Percentiles rank a stretch among this genome's conserved stretches.
Conservation (phyloP, 2,113 vertebrate genomes). For the Ranitomeya variabilis region DNA sequence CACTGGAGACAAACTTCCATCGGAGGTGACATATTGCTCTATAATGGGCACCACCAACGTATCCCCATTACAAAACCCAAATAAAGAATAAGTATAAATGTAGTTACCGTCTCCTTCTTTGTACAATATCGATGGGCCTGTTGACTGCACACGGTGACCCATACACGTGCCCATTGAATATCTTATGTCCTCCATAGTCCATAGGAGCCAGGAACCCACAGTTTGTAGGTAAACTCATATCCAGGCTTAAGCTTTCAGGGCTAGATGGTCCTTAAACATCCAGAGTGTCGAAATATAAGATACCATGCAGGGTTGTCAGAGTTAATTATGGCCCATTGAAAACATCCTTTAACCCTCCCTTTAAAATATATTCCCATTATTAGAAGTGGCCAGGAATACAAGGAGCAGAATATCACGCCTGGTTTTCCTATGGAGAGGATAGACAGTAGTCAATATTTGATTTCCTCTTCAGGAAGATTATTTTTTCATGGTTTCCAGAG, state of each 20-base stretch:
- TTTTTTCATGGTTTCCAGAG: background rate
- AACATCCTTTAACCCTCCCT: background rate
- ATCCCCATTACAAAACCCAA: background rate
- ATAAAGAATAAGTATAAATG: background rate
- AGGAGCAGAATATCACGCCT: background rate
- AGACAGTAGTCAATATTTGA: background rate
- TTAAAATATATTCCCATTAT: constrained; percentile 20
- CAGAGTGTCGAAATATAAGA: background rate
- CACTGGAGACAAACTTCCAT: background rate
- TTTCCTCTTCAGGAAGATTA: background rate
- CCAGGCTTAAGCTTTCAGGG: constrained; percentile 12
- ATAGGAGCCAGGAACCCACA: constrained; percentile 68
- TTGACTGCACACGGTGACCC: constrained; percentile 77
- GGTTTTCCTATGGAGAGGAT: background rate
- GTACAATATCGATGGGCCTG: constrained; percentile 78
- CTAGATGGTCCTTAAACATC: background rate
- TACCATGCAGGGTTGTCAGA: background rate
- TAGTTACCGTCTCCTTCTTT: constrained; percentile 78
- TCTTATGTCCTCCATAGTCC: constrained; percentile 57
- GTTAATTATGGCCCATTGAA: background rate
- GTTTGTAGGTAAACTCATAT: constrained; percentile 75
- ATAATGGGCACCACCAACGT: background rate
- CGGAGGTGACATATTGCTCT: background rate
- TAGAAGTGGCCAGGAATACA: background rate
- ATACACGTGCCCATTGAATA: constrained; percentile 66